phyloP scores from a whole-genome alignment of 2,888 invertebrate genomes.

The Eulithis prunata region DNA sequence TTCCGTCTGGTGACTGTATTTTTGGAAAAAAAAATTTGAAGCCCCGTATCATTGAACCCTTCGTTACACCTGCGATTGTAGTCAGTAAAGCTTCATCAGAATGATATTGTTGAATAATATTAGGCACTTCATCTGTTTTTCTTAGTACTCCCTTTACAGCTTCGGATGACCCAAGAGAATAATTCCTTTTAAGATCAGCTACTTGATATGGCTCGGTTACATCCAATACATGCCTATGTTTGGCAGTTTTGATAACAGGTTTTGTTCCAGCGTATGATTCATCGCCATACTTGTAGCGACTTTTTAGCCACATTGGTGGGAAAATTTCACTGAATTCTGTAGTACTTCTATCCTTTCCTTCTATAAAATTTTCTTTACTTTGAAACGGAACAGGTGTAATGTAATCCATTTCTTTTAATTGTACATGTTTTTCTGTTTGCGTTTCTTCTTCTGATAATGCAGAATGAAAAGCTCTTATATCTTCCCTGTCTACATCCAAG shows the following conservation, averaged over 20 bases:
- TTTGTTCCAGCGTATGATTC: background rate
- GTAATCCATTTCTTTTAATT: constrained; percentile 13
- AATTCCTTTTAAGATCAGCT: constrained; percentile 6
- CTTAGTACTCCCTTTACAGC: background rate
- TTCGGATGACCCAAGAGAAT: constrained; percentile 6
- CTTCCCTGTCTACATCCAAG: constrained; percentile 14
- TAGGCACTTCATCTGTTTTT: constrained; percentile 1
- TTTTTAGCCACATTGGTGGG: constrained; percentile 1
- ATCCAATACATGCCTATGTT: constrained; percentile 2
- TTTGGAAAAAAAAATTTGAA: constrained; percentile 60
- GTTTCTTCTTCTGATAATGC: constrained; percentile 16
- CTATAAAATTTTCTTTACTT: constrained; percentile 20
- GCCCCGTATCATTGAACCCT: constrained; percentile 43
- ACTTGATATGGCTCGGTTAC: background rate
- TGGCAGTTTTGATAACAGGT: background rate
- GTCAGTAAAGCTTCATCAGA: constrained; percentile 42
- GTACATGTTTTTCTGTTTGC: constrained; percentile 10
- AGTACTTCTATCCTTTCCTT: constrained; percentile 6
- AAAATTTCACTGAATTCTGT: background rate
- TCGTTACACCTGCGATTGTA: constrained; percentile 14
- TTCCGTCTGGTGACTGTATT: constrained; percentile 26
- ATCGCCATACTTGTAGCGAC: constrained; percentile 3
- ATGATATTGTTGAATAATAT: constrained; percentile 35
- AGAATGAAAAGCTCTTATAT: constrained; percentile 10
- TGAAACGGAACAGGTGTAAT: constrained; percentile 22